phyloP scores from a whole-genome alignment of 2,797 vertebrate genomes.

The Sebastiscus tertius region DNA sequence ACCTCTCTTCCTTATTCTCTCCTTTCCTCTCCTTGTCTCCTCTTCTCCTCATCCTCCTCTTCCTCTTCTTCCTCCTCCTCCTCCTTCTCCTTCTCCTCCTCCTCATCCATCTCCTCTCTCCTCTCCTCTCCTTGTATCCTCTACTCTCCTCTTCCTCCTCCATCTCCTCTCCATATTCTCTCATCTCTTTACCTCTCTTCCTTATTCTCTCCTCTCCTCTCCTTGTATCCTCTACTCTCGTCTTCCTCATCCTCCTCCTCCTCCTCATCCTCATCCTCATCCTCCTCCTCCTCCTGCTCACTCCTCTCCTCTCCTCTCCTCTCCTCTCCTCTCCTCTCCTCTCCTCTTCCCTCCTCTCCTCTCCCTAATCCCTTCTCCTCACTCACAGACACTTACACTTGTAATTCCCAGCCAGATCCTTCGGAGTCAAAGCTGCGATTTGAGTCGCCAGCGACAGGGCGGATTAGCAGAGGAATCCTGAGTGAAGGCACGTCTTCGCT shows the following conservation, averaged over 20 bases:
- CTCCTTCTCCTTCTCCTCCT: too few relatives aligned
- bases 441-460: constrained; percentile 72
- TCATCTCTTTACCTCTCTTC: too few relatives aligned
- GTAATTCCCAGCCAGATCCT: constrained; percentile 81
- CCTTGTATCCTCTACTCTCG: background rate
- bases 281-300: background rate
- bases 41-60: too few relatives aligned
- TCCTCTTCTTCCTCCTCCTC: background rate
- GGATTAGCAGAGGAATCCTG: constrained; percentile 78
- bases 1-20: too few relatives aligned
- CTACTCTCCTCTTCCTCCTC: background rate
- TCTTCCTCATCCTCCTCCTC: too few relatives aligned
- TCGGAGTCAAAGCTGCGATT: constrained; percentile 77
- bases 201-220: too few relatives aligned
- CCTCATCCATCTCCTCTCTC: background rate
- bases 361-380: constrained; percentile 78
- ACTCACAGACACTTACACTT: constrained; percentile 83
- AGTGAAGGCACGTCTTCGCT: constrained; percentile 68
- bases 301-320: too few relatives aligned
- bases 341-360: background rate
- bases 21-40: too few relatives aligned
- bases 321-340: background rate
- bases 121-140: too few relatives aligned
- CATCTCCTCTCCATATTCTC: too few relatives aligned
- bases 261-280: too few relatives aligned